Conservation (phyloP, 2,888 invertebrate species). For the Tanytarsus gracilentus region DNA sequence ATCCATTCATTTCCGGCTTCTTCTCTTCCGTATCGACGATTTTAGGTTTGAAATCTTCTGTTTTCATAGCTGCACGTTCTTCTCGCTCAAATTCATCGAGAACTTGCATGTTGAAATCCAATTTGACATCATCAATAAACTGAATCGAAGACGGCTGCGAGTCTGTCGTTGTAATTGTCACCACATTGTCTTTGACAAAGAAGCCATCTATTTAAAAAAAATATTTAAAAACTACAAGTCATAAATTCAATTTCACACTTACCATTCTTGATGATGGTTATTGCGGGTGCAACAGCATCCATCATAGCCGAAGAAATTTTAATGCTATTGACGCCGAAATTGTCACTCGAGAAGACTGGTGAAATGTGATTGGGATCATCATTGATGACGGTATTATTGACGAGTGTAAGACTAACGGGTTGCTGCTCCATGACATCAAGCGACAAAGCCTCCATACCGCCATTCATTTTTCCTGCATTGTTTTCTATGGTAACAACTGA, state of each 20-base stretch:
- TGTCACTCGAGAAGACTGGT: conserved; percentile 31
- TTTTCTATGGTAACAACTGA: conserved; percentile 22
- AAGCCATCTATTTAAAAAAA: neutral
- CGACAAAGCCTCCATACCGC: neutral
- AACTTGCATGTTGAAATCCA: conserved; percentile 33
- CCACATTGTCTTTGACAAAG: conserved; percentile 32
- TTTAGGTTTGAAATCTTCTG: conserved; percentile 31
- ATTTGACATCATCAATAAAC: conserved; percentile 36
- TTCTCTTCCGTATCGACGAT: conserved; percentile 40
- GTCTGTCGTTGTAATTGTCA: conserved; percentile 44
- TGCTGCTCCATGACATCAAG: conserved; percentile 24
- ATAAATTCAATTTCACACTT: neutral
- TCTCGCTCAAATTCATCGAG: conserved; percentile 28
- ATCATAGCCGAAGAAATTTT: conserved; percentile 31
- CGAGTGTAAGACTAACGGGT: conserved; percentile 30
- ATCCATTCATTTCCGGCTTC: conserved; percentile 19
- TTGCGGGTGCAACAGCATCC: conserved; percentile 10
- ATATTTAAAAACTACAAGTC: neutral
- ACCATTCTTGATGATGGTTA: conserved; percentile 15
- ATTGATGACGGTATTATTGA: conserved; percentile 8
- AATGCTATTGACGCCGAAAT: conserved; percentile 31
- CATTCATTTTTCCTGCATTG: neutral
- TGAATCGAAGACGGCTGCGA: conserved; percentile 36
- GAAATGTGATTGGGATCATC: conserved; percentile 29
- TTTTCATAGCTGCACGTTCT: neutral